Conservation (phyloP, 2,113 vertebrate genomes). For the Cranoglanis bouderius region DNA sequence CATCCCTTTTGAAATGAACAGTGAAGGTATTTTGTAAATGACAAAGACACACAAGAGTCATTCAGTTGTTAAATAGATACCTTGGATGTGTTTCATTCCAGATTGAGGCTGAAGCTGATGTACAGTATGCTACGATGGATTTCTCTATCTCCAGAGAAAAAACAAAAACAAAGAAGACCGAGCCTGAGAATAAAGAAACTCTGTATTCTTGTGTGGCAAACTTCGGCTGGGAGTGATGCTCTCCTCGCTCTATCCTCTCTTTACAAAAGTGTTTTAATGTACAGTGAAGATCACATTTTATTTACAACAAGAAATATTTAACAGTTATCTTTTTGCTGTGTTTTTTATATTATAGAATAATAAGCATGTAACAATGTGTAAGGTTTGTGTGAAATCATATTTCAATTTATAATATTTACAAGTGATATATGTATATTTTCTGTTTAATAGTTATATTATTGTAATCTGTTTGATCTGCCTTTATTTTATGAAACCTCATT, state of each 20-base stretch:
- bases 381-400: too few species aligned
- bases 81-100: neutral
- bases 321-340: too few species aligned
- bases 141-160: neutral
- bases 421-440: too few species aligned
- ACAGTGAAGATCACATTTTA: neutral
- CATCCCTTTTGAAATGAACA: neutral
- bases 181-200: neutral
- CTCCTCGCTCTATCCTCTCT: neutral
- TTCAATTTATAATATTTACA: too few species aligned
- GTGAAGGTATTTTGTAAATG: neutral
- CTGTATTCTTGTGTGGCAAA: neutral
- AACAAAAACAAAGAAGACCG: neutral
- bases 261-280: neutral
- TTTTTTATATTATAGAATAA: too few species aligned
- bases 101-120: neutral
- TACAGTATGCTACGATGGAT: neutral
- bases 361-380: too few species aligned
- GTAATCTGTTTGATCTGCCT: neutral
- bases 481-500: neutral
- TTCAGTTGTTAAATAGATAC: neutral
- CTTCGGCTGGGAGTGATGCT: neutral
- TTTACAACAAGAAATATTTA: neutral
- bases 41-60: neutral
- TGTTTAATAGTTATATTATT: too few species aligned